Evolutionary conservation across 2,797 vertebrate genomes (phyloP), one percentile per base, ranked within the genome.

Genomic region (Adelosebastes latens): DNA sequence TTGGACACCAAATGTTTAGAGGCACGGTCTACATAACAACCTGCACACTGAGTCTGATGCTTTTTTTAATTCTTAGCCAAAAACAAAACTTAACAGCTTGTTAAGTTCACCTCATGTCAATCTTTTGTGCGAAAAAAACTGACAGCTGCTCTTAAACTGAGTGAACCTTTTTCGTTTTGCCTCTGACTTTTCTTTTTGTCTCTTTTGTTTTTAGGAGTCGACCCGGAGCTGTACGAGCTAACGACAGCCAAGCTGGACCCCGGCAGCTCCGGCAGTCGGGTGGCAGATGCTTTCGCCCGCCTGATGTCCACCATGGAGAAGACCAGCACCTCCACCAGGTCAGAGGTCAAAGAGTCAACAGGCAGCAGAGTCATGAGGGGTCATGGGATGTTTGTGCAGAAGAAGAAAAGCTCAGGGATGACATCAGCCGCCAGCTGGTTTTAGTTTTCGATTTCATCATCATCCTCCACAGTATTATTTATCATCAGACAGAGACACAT

Each of bases 231-330:
- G 77, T 99, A 97, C 70, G 98, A 99, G 88, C 94, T 99, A 94
- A 99, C 98, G 72, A 99, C 98, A 6, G 96, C 97, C 75, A 98
- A 99, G 91, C 90, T 98, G 96, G 98, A 99, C 80, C 79, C 95
- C 32, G 93, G 95, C 86, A 92, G 92, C 46, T 84, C 97, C 24
- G 90, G 96, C 92, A 96, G 88, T 88, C 96, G 96, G 49, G 96
- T 98, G 87, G 97, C 97, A 0, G 98, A 99, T 55, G 98, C 98
- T 0, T 99, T 99, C 81, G 97, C 98, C 69, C 97, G 97, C 83
- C 95, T 99, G 42, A 99, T 99, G 98, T 99, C 97, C 83, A 99
- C 98, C 32, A 97, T 97, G 85, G 98, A 99, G 94, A 98, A 98
- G 90, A 98, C 97, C 91, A 99, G 97, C 96, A 98, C 97, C 0